phyloP scores from a whole-genome alignment of 2,113 vertebrate species.

The Macaca fascicularis region T2T-MFA8v1.1 NC_088379.1:68008501-68009000 shows the following conservation, averaged over 20 bases:
- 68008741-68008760: not conserved
- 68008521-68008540: not conserved
- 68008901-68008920: not conserved
- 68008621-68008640: not conserved
- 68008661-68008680: too few species aligned
- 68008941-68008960: not conserved
- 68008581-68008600: not conserved
- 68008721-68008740: not conserved
- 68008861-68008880: too few species aligned
- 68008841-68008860: not conserved
- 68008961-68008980: slow-evolving; percentile 4
- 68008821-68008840: not conserved
- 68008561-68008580: not conserved
- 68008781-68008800: rapidly evolving
- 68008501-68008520: rapidly evolving
- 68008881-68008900: not conserved
- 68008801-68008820: not conserved
- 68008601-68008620: not conserved
- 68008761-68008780: not conserved
- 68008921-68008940: not conserved
- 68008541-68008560: not conserved
- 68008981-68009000: not conserved
- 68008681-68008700: not conserved
- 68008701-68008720: not conserved
- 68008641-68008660: too few species aligned